Evolutionary conservation across 30 jellyfish, hydroid and myxozoan species (phyloP), one percentile per base, ranked within the genome.

Genomic region (Hydractinia symbiolongicarpus): DNA sequence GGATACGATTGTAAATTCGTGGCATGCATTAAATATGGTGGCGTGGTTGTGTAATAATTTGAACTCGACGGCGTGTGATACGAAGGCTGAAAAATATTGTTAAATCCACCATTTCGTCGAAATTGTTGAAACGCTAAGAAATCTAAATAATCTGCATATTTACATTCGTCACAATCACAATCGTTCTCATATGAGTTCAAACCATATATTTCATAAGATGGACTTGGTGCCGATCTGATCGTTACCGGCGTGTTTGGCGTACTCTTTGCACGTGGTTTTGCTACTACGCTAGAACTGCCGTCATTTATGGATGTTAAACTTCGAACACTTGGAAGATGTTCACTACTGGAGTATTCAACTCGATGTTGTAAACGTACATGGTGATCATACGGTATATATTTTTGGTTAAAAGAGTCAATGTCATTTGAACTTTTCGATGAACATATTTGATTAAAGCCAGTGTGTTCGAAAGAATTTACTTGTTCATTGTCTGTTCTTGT

Each of bases 141-240:
- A 50, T 71, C 54, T 53, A 71, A 14, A 53, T 71, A 71, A 50
- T 71, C 80, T 5, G 54, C 54, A 60, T 71, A 71, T 50, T 4
- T n/a, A 53, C 80, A 71, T 19, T 71, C 80, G 56, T 71, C 80
- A 5, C 80, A 71, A 15, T 71, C 61, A 53, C 80, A 71, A n/a
- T 50, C 61, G 68, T 71, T 58, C 1, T 13, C 16, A 51, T 64
- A 64, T 64, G 16, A n/a, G 17, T 64, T 64, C 40, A 51, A 13
- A 64, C 7, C 7, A 13, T 6, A 44, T 44, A 51, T 64, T n/a
- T 64, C 40, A 64, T 64, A 6, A n/a, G 74, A 64, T 4, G 74
- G 17, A n/a, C 19, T 51, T 7, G 74, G 74, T 13, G 16, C 19
- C 9, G 9, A 44, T 64, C 19, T 13, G 74, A 64, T 1, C 74